Base-by-base conservation (phyloP, 2,113 vertebrate species). In the Sylvietta virens region DNA sequence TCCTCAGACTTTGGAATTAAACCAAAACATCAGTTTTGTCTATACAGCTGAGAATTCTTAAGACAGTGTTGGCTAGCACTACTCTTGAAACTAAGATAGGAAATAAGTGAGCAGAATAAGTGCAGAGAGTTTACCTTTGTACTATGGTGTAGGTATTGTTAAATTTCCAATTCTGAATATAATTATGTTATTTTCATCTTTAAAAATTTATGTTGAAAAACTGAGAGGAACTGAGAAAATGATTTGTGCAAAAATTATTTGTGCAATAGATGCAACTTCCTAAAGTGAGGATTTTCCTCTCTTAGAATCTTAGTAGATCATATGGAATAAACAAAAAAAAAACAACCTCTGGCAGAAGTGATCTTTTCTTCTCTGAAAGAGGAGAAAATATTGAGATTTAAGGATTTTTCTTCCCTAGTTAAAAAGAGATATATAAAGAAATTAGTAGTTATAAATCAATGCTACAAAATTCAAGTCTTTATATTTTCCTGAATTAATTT, bases 401-500 rank as follows among this genome's bases (percentile, higher is more conserved):
- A 56, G 7, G 39, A 9, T 24, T 69, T 44, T 22, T 81, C n/a
- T 51, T 31, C 15, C 20, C 18, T 28, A 57, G 6, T 86, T 50
- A 50, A 42, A 84, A 42, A 65, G 8, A 58, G 1, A 23, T 8
- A 30, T 16, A 13, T 48, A 22, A 73, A 64, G 5, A 77, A 62
- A 67, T 20, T 10, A n/a, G 22, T n/a, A 4, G 1, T 15, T 50
- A 35, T 20, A 77, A 90, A 84, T 3, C 0, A 0, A 44, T 14
- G 9, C 4, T 82, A 79, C 3, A 3, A 42, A 51, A 51, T 39
- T 70, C 4, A 73, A 56, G 7, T 1, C 8, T 86, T 79, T 60
- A 27, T 82, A 40, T 44, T 69, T 60, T 44, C 37, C 27, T 42
- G 20, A 54, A 76, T 28, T 57, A 61, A 37, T 79, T 89, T 56